phyloP scores from a whole-genome alignment of 2,888 invertebrate genomes.

The Seira musarum region DNA sequence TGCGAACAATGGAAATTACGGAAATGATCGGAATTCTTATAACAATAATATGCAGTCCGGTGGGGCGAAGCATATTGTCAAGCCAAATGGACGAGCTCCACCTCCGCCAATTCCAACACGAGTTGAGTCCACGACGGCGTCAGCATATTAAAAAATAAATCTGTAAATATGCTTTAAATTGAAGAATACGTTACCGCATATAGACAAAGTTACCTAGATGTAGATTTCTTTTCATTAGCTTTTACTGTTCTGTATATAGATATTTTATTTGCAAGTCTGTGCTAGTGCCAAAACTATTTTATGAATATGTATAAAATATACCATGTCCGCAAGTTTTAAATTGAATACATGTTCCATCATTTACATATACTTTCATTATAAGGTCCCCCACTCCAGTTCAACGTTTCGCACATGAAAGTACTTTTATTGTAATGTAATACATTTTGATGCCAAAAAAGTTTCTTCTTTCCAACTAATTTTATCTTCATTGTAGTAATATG shows the following conservation, averaged over 20 bases:
- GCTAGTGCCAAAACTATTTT: constrained; percentile 39
- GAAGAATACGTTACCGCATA: too few relatives aligned
- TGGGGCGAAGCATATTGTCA: constrained; percentile 18
- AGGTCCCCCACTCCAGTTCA: too few relatives aligned
- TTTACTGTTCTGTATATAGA: not conserved
- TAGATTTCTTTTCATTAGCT: not conserved
- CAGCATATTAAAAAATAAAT: constrained; percentile 26
- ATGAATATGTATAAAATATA: too few relatives aligned
- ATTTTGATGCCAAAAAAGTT: too few relatives aligned
- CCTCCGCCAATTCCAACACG: constrained; percentile 62
- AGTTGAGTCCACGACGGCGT: constrained; percentile 51
- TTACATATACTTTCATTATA: too few relatives aligned
- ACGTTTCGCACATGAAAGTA: too few relatives aligned
- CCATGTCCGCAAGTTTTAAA: too few relatives aligned
- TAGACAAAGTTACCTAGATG: not conserved
- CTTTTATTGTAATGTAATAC: too few relatives aligned
- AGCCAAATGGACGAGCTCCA: constrained; percentile 52
- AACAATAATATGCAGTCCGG: constrained; percentile 57
- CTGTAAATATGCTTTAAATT: too few relatives aligned
- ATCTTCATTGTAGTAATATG: too few relatives aligned
- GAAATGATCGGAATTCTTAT: constrained; percentile 41
- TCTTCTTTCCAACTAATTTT: too few relatives aligned
- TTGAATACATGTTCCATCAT: too few relatives aligned
- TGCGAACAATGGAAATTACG: constrained; percentile 49
- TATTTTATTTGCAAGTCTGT: constrained; percentile 36